Base-by-base conservation (phyloP, 2,888 invertebrate species). In the Zhengitettix transpicula region DNA sequence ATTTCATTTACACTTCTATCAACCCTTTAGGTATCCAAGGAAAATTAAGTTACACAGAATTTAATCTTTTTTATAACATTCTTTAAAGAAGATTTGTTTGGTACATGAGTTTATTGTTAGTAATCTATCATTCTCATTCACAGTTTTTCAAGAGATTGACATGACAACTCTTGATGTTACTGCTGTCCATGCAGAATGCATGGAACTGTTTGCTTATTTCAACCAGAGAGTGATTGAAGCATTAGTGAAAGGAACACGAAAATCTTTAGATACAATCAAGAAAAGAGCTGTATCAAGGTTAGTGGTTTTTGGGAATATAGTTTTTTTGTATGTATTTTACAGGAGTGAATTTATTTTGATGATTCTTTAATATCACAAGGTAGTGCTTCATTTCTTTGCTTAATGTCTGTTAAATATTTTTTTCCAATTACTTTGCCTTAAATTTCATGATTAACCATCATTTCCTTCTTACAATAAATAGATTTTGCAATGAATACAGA, bases 181-280 rank as follows among this genome's bases (percentile, higher is more conserved):
- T 58, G 78, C 77, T 51, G 74, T 84, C 7, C 81, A 84, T 55
- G 83, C 81, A 57, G 87, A 89, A 69, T 87, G 87, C 67, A 84
- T 88, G 70, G 89, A 91, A 69, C 74, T 91, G 56, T 90, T 88
- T 70, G 83, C 85, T 1, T 85, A 83, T 70, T 90, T 89, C 68
- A 87, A 89, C 65, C 82, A 82, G 58, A 87, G 84, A 72, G 79
- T 87, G 63, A 74, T 86, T 42, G 84, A 88, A 62, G 74, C 87
- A 5, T 74, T 92, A 17, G 84, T 88, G 12, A 86, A 84, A 67
- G 81, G 84, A 59, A 87, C 89, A 0, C 83, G 83, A 69, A 74
- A 76, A 54, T 87, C 89, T 14, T 74, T 92, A 61, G 89, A 90
- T 68, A 71, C 79, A 61, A 73, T 91, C 42, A 82, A 85, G 63